Evolutionary conservation across 1,140 invertebrate genomes (phyloP).

Genomic region (Ceratina japonica): DNA sequence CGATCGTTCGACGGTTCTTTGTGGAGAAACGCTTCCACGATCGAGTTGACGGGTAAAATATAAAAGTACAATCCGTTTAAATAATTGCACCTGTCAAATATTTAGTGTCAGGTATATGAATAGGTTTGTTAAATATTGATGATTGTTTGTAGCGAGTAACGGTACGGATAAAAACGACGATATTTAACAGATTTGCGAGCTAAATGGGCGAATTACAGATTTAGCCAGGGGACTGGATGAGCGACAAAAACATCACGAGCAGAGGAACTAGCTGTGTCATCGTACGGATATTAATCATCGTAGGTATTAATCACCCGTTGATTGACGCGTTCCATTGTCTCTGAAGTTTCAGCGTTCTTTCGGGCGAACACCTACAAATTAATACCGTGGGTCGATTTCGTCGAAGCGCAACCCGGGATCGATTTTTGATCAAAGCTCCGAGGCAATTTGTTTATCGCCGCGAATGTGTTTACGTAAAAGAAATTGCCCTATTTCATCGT

Average conservation of each 20-base stretch:
- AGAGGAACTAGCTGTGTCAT: conserved; percentile 18
- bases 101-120: no score
- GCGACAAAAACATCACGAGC: not conserved
- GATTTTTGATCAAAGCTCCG: not conserved
- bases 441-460: no score
- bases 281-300: conserved; percentile 25
- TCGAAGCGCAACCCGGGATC: not conserved
- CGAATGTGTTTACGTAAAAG: no score
- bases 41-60: no score
- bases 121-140: no score
- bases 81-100: no score
- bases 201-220: not conserved
- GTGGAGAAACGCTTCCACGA: no score
- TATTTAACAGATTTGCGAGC: not conserved
- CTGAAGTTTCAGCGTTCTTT: conserved; percentile 1
- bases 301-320: conserved; percentile 19
- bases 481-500: no score
- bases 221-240: not conserved
- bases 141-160: no score
- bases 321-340: conserved; percentile 2
- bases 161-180: no score
- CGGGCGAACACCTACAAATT: not conserved
- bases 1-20: no score
- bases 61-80: no score
- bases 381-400: conserved; percentile 10